Base-by-base conservation (phyloP, 2,797 vertebrate species). In the Acridotheres tristis region DNA sequence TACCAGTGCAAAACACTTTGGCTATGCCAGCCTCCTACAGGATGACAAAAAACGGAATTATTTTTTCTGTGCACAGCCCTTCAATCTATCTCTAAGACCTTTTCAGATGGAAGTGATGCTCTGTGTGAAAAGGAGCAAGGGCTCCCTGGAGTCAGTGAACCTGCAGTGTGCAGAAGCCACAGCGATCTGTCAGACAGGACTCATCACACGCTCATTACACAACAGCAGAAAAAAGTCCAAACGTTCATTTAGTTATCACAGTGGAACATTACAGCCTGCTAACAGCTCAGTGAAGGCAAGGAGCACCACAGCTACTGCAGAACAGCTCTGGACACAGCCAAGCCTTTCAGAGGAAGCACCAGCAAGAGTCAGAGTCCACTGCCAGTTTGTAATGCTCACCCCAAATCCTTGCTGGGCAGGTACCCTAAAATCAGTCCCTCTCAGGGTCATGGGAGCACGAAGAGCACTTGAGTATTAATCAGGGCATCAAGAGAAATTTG, bases 1-100 rank as follows among this genome's bases (percentile, higher is more conserved):
- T 38, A 9, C 2, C 0, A 0, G 5, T 0, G 0, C 32, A 59
- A 20, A 84, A 54, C 58, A 38, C 42, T 58, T 13, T 23, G 16
- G 45, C 66, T 81, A 3, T 18, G 53, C 36, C 54, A 43, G 20
- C 34, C 36, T 79, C 26, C 66, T 15, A 29, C 3, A 65, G 34
- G 36, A 71, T 38, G 48, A 61, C 43, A 66, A 38, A 61, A 51
- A 84, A 55, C 15, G 0, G 8, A 30, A 18, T 61, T 67, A 32
- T 25, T 58, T 92, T 55, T 45, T 40, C 75, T 68, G 43, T 11
- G 15, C 38, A 51, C 32, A 88, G 58, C 30, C 50, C 66, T 88
- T 59, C 42, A 32, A 38, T 27, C 38, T 26, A n/a, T 18, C 36
- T 30, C 36, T 54, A 29, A 87, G 71, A 76, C 13, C 16, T 85